A percentile compares a stretch with the other conserved stretches of the same genome.
Evolutionary conservation across 2,888 invertebrate genomes (phyloP).

Genomic region (Agrotis segetum): DNA sequence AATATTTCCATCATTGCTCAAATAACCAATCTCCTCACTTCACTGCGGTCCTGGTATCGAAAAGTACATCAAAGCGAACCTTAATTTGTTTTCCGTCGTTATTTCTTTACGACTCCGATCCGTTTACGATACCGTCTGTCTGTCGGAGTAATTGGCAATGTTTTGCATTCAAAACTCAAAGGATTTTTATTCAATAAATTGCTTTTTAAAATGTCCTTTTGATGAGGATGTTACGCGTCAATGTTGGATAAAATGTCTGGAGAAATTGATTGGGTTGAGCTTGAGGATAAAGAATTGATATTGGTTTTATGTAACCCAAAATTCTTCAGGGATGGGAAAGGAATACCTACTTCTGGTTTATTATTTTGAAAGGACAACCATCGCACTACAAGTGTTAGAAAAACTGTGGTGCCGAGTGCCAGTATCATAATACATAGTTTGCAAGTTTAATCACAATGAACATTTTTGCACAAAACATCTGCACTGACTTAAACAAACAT

Average conservation of each 20-base stretch:
- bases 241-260: constrained; percentile 7
- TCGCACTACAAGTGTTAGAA: too few species aligned
- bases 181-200: constrained; percentile 49
- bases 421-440: too few species aligned
- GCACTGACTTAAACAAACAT: background rate
- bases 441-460: too few species aligned
- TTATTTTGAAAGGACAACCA: too few species aligned
- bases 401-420: too few species aligned
- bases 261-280: constrained; percentile 17
- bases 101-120: constrained; percentile 57
- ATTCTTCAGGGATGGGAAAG: background rate
- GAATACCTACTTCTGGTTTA: background rate
- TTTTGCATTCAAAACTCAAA: constrained; percentile 42
- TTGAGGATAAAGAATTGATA: background rate
- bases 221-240: constrained; percentile 20
- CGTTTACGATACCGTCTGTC: constrained; percentile 57
- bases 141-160: constrained; percentile 42
- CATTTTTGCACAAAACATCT: background rate
- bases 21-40: constrained; percentile 15
- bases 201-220: constrained; percentile 33
- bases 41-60: constrained; percentile 18
- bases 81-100: constrained; percentile 56
- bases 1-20: background rate
- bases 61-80: constrained; percentile 44
- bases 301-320: background rate